These are phyloP conservation scores for Parazoanthus darwini DNA, from an alignment of 92 coral and sea anemone genomes.

Conservation along the genomic window DNA sequence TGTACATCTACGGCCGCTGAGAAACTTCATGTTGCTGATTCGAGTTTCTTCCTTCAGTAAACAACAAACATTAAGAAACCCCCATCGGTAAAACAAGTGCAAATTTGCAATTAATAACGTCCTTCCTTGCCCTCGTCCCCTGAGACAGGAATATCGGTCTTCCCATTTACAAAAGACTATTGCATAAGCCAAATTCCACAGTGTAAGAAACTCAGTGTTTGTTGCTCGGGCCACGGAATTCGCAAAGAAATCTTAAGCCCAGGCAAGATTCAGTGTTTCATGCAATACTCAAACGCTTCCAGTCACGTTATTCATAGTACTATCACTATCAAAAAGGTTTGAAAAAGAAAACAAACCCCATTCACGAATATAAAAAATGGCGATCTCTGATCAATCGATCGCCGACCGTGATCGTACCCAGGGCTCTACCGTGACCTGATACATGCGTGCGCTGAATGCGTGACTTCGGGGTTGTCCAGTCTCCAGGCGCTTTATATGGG, in stretches of 20 bases:
- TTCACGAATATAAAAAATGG: too few relatives aligned
- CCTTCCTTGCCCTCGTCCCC: background rate
- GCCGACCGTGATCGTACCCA: too few relatives aligned
- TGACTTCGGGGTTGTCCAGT: too few relatives aligned
- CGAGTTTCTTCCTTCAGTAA: background rate
- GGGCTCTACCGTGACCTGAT: too few relatives aligned
- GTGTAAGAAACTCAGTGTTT: background rate
- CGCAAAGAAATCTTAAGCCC: background rate
- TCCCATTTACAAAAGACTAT: background rate
- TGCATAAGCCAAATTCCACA: constrained; percentile 28
- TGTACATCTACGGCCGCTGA: constrained; percentile 17
- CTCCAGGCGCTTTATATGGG: too few relatives aligned
- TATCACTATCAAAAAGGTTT: too few relatives aligned
- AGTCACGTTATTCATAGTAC: background rate
- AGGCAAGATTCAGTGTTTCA: background rate
- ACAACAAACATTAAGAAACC: background rate
- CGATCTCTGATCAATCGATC: too few relatives aligned
- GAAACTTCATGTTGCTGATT: constrained; percentile 24
- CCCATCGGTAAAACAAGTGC: background rate
- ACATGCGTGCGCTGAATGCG: too few relatives aligned
- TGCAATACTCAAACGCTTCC: background rate
- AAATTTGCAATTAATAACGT: background rate
- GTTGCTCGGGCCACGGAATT: constrained; percentile 18
- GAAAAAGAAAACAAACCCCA: too few relatives aligned
- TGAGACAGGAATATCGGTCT: background rate